Evolutionary conservation across 2,888 invertebrate genomes (phyloP).

Genomic region (Apodemia duryi): DNA sequence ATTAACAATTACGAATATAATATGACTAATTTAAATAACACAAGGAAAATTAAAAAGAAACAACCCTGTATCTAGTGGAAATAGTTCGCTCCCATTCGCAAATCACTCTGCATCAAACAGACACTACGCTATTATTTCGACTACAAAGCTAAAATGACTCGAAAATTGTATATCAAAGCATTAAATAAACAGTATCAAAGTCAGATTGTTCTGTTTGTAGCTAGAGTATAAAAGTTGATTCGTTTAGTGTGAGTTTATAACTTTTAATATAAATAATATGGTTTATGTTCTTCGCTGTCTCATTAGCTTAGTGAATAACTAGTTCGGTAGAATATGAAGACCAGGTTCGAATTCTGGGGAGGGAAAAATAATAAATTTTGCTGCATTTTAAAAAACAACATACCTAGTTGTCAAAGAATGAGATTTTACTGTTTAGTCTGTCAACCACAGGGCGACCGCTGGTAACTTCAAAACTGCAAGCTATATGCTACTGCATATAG

Average conservation of each 20-base stretch:
- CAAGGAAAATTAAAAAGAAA: background rate
- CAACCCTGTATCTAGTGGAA: slow-evolving; percentile 25
- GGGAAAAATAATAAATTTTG: no score
- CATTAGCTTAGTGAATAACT: background rate
- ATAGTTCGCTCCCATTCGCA: slow-evolving; percentile 29
- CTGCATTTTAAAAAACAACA: no score
- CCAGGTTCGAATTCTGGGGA: no score
- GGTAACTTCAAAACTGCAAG: no score
- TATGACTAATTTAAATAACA: no score
- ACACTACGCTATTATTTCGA: slow-evolving; percentile 31
- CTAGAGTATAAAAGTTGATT: slow-evolving; percentile 26
- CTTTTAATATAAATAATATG: slow-evolving; percentile 5
- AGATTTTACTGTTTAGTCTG: no score
- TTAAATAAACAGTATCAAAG: slow-evolving; percentile 37
- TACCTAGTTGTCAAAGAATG: no score
- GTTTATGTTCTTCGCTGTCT: background rate
- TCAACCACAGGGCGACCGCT: no score
- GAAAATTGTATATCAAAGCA: slow-evolving; percentile 36
- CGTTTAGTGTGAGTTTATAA: slow-evolving; percentile 4
- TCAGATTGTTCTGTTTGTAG: slow-evolving; percentile 31
- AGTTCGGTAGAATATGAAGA: background rate
- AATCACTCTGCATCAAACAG: slow-evolving; percentile 32
- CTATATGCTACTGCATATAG: no score
- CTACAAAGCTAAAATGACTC: slow-evolving; percentile 38
- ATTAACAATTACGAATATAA: no score